These are phyloP conservation scores for Rhizoglyphus robini DNA, from an alignment of 1,140 invertebrate species.

Conservation along the genomic window DNA sequence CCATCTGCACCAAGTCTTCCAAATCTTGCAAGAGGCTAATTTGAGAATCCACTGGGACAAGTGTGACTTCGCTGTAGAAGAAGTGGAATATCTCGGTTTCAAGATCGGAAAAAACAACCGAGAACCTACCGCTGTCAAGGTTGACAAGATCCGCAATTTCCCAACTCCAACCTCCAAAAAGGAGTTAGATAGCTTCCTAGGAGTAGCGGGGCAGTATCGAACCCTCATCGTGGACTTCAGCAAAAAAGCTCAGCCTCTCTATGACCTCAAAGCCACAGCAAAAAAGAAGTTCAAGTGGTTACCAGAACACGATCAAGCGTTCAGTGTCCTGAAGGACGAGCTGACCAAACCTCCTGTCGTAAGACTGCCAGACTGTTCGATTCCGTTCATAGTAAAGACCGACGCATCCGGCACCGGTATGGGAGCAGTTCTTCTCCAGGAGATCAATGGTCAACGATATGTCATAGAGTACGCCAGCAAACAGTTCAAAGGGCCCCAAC, in stretches of 20 bases:
- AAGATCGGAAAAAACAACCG: neutral
- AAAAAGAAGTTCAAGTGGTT: slow-evolving; percentile 8
- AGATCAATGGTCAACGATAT: neutral
- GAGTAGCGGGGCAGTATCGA: slow-evolving; percentile 17
- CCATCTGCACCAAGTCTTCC: neutral
- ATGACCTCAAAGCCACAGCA: neutral
- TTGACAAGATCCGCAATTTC: neutral
- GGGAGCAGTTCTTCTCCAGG: slow-evolving; percentile 7
- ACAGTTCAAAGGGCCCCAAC: neutral
- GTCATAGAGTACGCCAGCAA: too few species aligned
- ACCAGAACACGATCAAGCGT: slow-evolving; percentile 7
- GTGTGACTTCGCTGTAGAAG: neutral
- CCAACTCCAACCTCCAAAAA: neutral
- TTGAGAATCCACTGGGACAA: neutral
- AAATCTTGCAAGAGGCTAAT: neutral
- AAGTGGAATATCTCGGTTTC: neutral
- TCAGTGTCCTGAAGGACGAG: slow-evolving; percentile 12
- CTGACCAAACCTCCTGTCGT: too few species aligned
- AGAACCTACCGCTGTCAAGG: neutral
- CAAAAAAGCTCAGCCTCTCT: neutral
- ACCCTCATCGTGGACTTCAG: slow-evolving; percentile 18
- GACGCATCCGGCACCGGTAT: slow-evolving; percentile 12
- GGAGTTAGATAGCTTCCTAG: neutral
- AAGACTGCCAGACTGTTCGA: neutral
- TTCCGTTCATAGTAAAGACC: neutral